Evolutionary conservation across 2,888 invertebrate genomes (phyloP).

Genomic region (Nasonovia ribisnigri): DNA sequence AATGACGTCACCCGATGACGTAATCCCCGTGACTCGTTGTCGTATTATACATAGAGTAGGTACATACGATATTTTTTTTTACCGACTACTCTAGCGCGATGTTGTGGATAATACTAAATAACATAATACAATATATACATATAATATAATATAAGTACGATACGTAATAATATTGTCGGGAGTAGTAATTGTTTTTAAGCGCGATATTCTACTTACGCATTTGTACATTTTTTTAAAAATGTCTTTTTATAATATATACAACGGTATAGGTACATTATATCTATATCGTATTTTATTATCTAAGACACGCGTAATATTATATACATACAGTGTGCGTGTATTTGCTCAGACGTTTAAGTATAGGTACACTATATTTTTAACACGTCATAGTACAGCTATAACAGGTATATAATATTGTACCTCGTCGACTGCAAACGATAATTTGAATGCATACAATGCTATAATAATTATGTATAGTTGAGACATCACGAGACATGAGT

Average conservation of each 20-base stretch:
- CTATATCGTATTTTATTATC: not conserved
- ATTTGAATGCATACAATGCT: not conserved
- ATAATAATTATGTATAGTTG: not conserved
- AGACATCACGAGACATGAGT: not conserved
- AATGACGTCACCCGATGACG: constrained; percentile 66
- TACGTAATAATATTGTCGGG: not conserved
- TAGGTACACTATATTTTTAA: not conserved
- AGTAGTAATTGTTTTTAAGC: not conserved
- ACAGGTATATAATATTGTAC: not conserved
- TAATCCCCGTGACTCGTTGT: constrained; percentile 53
- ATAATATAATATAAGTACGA: not conserved
- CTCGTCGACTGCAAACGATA: not conserved
- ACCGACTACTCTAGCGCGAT: not conserved
- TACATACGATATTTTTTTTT: not conserved
- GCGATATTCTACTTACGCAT: not conserved
- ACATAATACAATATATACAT: too few relatives aligned
- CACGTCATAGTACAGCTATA: not conserved
- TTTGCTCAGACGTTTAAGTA: not conserved
- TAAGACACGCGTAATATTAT: not conserved
- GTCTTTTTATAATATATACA: not conserved
- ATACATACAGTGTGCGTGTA: not conserved
- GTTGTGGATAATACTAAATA: not conserved
- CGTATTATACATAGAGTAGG: not conserved
- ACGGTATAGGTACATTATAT: too few relatives aligned
- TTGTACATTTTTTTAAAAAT: not conserved